Evolutionary conservation across 2,888 invertebrate species (phyloP).

Genomic region (Aspidapion aeneum): DNA sequence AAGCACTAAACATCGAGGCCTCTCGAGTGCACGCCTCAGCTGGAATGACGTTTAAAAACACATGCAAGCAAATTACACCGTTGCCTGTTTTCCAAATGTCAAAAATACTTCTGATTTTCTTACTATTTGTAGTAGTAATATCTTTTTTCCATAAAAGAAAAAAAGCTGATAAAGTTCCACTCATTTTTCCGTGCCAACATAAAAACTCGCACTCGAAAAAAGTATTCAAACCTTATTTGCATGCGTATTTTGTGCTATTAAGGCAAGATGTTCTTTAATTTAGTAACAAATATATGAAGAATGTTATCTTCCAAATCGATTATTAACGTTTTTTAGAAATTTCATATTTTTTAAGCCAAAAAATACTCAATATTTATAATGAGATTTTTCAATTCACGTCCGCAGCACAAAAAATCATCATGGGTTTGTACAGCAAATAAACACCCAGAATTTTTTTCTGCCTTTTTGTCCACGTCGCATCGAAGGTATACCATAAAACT

Average conservation of each 20-base stretch:
- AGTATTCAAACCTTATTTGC: too few relatives aligned
- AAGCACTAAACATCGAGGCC: conserved; percentile 90
- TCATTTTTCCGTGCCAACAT: conserved; percentile 80
- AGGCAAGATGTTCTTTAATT: too few relatives aligned
- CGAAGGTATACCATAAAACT: conserved; percentile 78
- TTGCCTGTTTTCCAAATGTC: conserved; percentile 81
- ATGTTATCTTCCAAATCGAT: too few relatives aligned
- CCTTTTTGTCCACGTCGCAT: conserved; percentile 69
- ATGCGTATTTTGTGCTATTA: too few relatives aligned
- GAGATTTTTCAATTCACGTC: too few relatives aligned
- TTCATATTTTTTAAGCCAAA: too few relatives aligned
- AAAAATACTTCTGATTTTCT: conserved; percentile 75
- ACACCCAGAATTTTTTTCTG: conserved; percentile 72
- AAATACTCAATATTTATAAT: too few relatives aligned
- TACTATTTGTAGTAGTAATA: conserved; percentile 45
- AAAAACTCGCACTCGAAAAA: conserved; percentile 95
- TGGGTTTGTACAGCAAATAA: conserved; percentile 74
- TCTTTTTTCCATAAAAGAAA: conserved; percentile 58
- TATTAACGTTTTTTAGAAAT: too few relatives aligned
- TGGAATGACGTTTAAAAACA: conserved; percentile 87
- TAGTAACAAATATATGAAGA: too few relatives aligned
- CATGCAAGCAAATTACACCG: conserved; percentile 87
- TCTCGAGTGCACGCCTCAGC: conserved; percentile 93
- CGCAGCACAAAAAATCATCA: conserved; percentile 84
- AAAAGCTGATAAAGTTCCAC: conserved; percentile 88